Conservation (phyloP, 2,113 vertebrate species). For the Nyctibius bracteatus region DNA sequence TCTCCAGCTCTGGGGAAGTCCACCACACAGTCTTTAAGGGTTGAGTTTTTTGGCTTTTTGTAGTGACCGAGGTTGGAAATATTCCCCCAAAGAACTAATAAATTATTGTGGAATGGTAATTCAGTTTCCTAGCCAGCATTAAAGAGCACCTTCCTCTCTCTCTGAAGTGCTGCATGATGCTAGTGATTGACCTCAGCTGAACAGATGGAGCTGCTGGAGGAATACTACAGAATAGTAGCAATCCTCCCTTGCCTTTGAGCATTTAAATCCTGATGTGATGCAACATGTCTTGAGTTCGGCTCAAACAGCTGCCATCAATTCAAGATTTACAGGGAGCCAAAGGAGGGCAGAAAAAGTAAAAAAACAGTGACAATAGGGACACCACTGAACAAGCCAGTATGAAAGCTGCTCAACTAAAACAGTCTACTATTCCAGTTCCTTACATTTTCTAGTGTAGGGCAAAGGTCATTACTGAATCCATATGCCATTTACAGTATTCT, state of each 20-base stretch:
- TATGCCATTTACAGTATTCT: slow-evolving; percentile 6
- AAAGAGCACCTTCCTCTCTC: slow-evolving; percentile 8
- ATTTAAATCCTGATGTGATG: slow-evolving; percentile 48
- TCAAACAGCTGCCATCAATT: slow-evolving; percentile 60
- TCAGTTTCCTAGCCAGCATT: neutral
- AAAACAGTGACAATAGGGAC: slow-evolving; percentile 43
- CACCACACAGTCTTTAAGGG: neutral
- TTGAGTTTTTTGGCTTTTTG: neutral
- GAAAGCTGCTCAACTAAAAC: slow-evolving; percentile 37
- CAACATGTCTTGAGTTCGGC: slow-evolving; percentile 45
- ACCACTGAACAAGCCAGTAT: neutral
- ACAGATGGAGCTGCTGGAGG: slow-evolving; percentile 46
- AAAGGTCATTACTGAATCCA: slow-evolving; percentile 31
- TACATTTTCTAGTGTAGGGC: slow-evolving; percentile 34
- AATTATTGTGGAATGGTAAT: slow-evolving; percentile 4
- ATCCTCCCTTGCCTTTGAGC: slow-evolving; percentile 52
- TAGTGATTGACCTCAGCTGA: slow-evolving; percentile 47
- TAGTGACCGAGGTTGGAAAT: neutral
- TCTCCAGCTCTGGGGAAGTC: neutral
- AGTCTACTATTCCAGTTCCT: slow-evolving; percentile 22
- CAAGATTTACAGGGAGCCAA: slow-evolving; percentile 52
- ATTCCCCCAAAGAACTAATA: neutral
- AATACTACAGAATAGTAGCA: slow-evolving; percentile 44
- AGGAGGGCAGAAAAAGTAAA: slow-evolving; percentile 30
- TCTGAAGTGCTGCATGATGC: slow-evolving; percentile 30